Evolutionary conservation across 2,888 invertebrate genomes (phyloP).

Genomic region (Drosophila colorata): DNA sequence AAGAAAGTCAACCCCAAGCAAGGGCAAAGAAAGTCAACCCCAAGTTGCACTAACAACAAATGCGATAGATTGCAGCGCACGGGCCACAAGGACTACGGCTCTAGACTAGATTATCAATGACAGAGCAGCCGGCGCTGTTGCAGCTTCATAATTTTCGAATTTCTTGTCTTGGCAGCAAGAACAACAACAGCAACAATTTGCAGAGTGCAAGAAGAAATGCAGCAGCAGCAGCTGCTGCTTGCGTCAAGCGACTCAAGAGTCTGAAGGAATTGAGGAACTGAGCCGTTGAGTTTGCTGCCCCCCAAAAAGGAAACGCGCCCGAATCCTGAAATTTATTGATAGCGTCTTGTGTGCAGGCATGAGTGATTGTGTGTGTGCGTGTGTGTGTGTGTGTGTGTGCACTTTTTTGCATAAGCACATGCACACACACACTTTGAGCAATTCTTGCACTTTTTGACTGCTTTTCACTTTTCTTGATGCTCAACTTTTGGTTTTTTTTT

Average conservation of each 20-base stretch:
- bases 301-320: conserved; percentile 50
- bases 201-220: conserved; percentile 51
- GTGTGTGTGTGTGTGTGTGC: conserved; percentile 29
- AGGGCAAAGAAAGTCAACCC: conserved; percentile 29
- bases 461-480: conserved; percentile 56
- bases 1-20: conserved; percentile 54
- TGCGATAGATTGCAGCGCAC: conserved; percentile 8
- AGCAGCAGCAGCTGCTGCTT: conserved; percentile 45
- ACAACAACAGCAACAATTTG: conserved; percentile 44
- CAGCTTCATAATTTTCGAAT: conserved; percentile 74
- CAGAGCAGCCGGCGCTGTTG: conserved; percentile 72
- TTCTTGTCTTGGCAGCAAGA: conserved; percentile 26
- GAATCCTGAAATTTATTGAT: conserved; percentile 55
- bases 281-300: conserved; percentile 58
- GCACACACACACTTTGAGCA: conserved; percentile 24
- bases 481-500: conserved; percentile 42
- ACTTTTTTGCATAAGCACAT: conserved; percentile 67
- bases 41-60: conserved; percentile 40
- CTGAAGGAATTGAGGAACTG: conserved; percentile 37
- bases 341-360: conserved; percentile 25
- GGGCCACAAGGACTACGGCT: conserved; percentile 15
- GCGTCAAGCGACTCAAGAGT: conserved; percentile 54
- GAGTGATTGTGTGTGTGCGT: conserved; percentile 12
- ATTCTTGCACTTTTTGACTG: conserved; percentile 74
- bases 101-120: conserved; percentile 74